phyloP scores from a whole-genome alignment of 2,113 vertebrate genomes.

The Podarcis raffonei region DNA sequence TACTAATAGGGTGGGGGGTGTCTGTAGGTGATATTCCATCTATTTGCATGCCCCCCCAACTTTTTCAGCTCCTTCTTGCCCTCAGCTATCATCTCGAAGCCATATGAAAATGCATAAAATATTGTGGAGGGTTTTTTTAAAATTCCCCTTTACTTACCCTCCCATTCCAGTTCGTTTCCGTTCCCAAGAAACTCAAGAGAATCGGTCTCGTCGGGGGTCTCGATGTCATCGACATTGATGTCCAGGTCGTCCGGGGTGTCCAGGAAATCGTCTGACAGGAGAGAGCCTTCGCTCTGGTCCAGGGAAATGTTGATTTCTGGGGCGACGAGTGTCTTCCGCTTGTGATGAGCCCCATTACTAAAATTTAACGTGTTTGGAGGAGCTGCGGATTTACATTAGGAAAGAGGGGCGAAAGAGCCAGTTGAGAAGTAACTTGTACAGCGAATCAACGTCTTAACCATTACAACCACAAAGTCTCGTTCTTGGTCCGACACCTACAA shows the following conservation, averaged over 20 bases:
- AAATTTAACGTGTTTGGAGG: conserved; percentile 85
- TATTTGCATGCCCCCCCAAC: no score
- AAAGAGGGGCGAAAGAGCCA: neutral
- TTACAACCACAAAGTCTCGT: no score
- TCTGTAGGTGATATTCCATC: no score
- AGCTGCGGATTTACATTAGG: conserved; percentile 67
- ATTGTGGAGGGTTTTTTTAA: no score
- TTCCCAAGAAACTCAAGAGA: conserved; percentile 95
- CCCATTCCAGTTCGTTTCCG: conserved; percentile 95
- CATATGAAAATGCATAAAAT: no score
- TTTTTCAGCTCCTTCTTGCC: no score
- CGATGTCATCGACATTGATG: conserved; percentile 95
- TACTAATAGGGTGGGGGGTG: no score
- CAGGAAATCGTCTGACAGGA: conserved; percentile 93
- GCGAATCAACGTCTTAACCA: no score
- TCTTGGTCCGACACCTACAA: no score
- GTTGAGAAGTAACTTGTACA: neutral
- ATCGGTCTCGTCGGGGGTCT: conserved; percentile 95
- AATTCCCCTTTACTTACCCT: conserved; percentile 77
- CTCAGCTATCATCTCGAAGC: no score
- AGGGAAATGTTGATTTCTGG: conserved; percentile 97
- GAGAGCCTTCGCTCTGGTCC: conserved; percentile 95
- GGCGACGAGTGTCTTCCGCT: conserved; percentile 90
- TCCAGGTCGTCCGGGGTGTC: conserved; percentile 96
- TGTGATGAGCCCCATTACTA: conserved; percentile 77